Percentiles rank a stretch among this genome's conserved stretches.
Conservation (phyloP, 1,140 invertebrate species). For the Macrobrachium nipponense region DNA sequence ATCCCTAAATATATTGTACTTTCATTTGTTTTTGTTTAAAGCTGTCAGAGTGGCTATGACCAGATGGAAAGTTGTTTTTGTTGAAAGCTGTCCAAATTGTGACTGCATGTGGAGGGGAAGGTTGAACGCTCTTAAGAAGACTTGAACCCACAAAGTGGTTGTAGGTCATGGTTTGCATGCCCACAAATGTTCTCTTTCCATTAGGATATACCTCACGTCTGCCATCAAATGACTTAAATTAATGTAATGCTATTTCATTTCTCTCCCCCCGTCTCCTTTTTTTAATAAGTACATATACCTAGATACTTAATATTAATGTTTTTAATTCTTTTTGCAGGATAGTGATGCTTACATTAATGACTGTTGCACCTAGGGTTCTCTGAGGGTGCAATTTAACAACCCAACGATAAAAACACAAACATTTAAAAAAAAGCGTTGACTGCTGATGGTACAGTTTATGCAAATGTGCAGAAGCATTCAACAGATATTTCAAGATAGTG, state of each 20-base stretch:
- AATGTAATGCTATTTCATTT: not conserved
- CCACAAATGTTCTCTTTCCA: no score
- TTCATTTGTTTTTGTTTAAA: no score
- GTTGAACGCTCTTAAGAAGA: no score
- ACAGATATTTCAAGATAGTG: conserved; percentile 46
- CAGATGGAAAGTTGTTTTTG: no score
- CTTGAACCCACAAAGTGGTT: no score
- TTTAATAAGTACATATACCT: not conserved
- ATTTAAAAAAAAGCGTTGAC: conserved; percentile 53
- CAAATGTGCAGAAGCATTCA: conserved; percentile 61
- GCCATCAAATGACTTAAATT: not conserved
- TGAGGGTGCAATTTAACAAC: conserved; percentile 33
- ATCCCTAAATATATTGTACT: no score
- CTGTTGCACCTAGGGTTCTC: conserved; percentile 54
- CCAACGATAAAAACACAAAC: conserved; percentile 50
- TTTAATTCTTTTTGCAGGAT: conserved; percentile 44
- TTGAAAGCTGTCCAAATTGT: no score
- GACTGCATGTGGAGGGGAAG: no score
- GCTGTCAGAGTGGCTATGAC: no score
- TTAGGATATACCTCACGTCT: no score
- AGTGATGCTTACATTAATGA: conserved; percentile 59
- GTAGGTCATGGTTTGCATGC: no score
- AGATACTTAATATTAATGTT: conserved; percentile 2
- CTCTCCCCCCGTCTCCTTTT: not conserved
- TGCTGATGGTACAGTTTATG: conserved; percentile 61